These are phyloP conservation scores for Synanthedon tipuliformis DNA, from an alignment of 2,888 invertebrate species.

Conservation along the genomic window DNA sequence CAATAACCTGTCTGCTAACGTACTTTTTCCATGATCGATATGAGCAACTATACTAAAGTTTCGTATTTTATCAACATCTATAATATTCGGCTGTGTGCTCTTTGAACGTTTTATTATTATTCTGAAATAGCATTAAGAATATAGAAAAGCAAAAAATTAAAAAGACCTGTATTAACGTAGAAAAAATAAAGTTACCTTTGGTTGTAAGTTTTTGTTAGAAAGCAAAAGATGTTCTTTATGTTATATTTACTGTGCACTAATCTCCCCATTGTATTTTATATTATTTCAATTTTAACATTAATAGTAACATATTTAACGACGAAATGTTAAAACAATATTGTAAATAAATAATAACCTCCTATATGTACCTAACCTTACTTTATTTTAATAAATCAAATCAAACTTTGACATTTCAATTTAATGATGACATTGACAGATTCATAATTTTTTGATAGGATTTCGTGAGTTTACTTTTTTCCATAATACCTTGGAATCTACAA, in stretches of 20 bases:
- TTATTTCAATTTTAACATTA: neutral
- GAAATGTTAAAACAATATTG: too few relatives aligned
- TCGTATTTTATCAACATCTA: constrained; percentile 71
- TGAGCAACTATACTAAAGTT: constrained; percentile 99
- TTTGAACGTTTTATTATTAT: constrained; percentile 20
- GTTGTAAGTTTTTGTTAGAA: constrained; percentile 4
- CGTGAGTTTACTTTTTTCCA: too few relatives aligned
- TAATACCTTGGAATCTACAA: too few relatives aligned
- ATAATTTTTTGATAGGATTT: too few relatives aligned
- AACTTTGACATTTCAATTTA: too few relatives aligned
- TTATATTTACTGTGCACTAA: constrained; percentile 2
- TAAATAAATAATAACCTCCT: too few relatives aligned
- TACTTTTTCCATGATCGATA: constrained; percentile 98
- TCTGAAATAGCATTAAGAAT: neutral
- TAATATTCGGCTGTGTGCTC: constrained; percentile 20
- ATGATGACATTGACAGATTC: too few relatives aligned
- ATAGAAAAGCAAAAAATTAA: neutral
- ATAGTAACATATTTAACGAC: too few relatives aligned
- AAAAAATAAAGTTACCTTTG: constrained; percentile 9
- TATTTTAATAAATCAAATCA: too few relatives aligned
- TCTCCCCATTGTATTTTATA: neutral
- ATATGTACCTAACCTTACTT: too few relatives aligned
- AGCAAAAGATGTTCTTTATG: constrained; percentile 2
- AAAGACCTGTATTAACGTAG: neutral
- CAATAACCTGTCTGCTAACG: constrained; percentile 93